Conservation (phyloP, 2,113 vertebrate genomes). For the Oryzias celebensis region DNA sequence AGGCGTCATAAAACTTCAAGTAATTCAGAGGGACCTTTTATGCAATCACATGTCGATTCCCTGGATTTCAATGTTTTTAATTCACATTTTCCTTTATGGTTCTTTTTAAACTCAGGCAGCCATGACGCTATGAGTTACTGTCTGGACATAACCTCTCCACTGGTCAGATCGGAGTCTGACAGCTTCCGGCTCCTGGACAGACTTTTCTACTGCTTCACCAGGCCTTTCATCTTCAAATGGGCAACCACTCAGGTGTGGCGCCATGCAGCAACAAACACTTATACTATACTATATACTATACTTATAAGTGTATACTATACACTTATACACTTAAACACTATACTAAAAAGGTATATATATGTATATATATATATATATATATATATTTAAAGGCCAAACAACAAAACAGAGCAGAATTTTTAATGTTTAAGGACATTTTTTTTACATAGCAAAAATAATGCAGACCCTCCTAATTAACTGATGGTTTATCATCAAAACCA, state of each 20-base stretch:
- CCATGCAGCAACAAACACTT: not conserved
- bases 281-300: no score
- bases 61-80: not conserved
- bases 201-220: constrained; percentile 79
- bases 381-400: not conserved
- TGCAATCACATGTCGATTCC: not conserved
- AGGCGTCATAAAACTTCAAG: no score
- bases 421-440: no score
- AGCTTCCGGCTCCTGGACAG: constrained; percentile 77
- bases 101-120: constrained; percentile 74
- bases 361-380: no score
- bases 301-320: no score
- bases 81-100: not conserved
- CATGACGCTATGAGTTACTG: constrained; percentile 92
- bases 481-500: no score
- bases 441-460: no score
- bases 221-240: constrained; percentile 84
- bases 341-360: no score
- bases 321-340: no score
- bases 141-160: constrained; percentile 81
- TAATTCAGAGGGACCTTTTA: no score
- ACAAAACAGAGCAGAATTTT: not conserved
- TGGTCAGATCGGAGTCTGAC: constrained; percentile 80
- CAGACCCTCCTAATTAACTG: no score
- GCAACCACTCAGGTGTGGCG: constrained; percentile 83